These are phyloP conservation scores for Heliangelus exortis DNA, from an alignment of 2,797 vertebrate genomes.

Conservation along the genomic window DNA sequence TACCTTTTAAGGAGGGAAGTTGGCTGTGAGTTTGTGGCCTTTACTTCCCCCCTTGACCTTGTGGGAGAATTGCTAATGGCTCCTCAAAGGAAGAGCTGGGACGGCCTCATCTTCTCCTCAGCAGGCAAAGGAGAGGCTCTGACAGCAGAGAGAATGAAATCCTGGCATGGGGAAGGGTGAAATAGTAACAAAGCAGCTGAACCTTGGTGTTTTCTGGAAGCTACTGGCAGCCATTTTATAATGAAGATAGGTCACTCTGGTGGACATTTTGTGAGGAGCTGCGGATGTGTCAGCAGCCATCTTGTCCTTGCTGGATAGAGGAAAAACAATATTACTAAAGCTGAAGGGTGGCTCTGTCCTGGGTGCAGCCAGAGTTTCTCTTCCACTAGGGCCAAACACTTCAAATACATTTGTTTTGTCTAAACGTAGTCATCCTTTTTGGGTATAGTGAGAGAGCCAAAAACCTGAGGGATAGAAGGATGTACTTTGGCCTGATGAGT, in stretches of 20 bases:
- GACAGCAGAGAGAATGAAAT: not conserved
- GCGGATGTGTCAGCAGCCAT: rapidly evolving
- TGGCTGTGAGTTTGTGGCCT: not conserved
- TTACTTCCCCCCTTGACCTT: not conserved
- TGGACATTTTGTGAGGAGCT: not conserved
- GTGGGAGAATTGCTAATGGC: not conserved
- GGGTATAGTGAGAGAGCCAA: not conserved
- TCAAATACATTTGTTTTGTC: not conserved
- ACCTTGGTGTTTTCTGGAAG: not conserved
- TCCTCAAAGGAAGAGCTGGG: not conserved
- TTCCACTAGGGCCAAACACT: not conserved
- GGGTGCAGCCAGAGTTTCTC: not conserved
- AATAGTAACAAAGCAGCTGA: not conserved
- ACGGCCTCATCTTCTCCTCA: rapidly evolving
- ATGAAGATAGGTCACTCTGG: rapidly evolving
- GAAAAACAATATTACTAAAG: not conserved
- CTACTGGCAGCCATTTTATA: not conserved
- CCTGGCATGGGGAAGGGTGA: not conserved
- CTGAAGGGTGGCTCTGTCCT: not conserved
- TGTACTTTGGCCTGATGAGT: not conserved
- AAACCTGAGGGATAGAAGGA: not conserved
- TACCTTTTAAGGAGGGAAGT: not conserved
- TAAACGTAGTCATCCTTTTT: not conserved
- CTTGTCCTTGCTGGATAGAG: not conserved
- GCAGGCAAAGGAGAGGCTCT: not conserved